Conservation (phyloP, 2,888 invertebrate genomes). For the Acrobasis repandana region DNA sequence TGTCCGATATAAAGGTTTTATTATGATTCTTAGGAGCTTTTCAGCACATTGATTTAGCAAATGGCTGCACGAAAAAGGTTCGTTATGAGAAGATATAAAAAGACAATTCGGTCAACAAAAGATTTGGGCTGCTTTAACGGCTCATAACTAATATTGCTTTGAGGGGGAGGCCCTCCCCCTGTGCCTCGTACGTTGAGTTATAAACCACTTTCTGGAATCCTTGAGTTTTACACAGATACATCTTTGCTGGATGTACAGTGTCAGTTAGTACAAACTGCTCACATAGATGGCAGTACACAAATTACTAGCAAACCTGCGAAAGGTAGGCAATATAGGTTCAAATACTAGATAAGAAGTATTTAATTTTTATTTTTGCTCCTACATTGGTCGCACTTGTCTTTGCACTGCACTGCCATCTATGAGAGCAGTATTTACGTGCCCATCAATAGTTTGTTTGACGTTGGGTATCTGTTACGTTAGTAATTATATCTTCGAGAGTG, state of each 20-base stretch:
- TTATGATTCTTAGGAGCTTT: not conserved
- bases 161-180: slow-evolving; percentile 21
- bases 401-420: too few relatives aligned
- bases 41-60: slow-evolving; percentile 9
- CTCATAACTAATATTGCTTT: slow-evolving; percentile 33
- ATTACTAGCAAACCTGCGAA: too few relatives aligned
- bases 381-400: too few relatives aligned
- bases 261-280: too few relatives aligned
- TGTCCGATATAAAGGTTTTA: slow-evolving; percentile 5
- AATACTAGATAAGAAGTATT: too few relatives aligned
- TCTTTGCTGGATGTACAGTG: slow-evolving; percentile 15
- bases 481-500: too few relatives aligned
- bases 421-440: too few relatives aligned
- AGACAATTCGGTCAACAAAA: slow-evolving; percentile 32
- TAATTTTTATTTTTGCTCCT: too few relatives aligned
- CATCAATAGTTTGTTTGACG: too few relatives aligned
- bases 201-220: slow-evolving; percentile 33
- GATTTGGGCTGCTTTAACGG: slow-evolving; percentile 29
- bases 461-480: too few relatives aligned
- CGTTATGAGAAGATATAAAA: slow-evolving; percentile 23
- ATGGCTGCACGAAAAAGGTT: slow-evolving; percentile 1
- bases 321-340: too few relatives aligned
- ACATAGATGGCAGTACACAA: too few relatives aligned
- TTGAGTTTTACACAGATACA: slow-evolving; percentile 24
- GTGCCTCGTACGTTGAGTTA: slow-evolving; percentile 27